phyloP scores from a whole-genome alignment of 2,797 vertebrate species.

The Lepilemur septentrionalis region DNA sequence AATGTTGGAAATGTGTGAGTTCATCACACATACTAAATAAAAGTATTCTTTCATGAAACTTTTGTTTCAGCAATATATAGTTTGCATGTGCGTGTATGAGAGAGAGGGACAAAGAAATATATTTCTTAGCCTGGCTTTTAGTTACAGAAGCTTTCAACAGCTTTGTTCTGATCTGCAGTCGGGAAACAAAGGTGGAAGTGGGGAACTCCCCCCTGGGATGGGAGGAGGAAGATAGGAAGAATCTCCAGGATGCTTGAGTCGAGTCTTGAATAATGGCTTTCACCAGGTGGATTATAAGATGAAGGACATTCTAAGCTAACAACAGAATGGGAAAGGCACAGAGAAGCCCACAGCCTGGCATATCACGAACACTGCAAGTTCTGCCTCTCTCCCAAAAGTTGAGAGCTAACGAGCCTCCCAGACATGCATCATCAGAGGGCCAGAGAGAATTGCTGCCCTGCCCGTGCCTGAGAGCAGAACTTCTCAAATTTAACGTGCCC shows the following conservation, averaged over 20 bases:
- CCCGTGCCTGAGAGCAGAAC: background rate
- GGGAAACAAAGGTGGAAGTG: background rate
- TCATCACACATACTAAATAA: background rate
- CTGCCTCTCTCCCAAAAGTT: background rate
- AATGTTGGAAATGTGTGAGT: background rate
- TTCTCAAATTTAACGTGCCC: background rate
- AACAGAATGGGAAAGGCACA: background rate
- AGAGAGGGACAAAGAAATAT: background rate
- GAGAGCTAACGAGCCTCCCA: background rate
- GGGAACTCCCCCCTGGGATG: background rate
- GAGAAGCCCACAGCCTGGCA: background rate
- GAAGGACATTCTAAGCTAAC: background rate
- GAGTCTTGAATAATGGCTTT: background rate
- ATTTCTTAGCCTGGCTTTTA: background rate
- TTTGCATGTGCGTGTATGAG: background rate
- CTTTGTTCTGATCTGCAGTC: background rate
- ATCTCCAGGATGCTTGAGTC: background rate
- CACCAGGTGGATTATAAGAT: background rate
- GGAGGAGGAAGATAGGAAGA: background rate
- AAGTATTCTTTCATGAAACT: background rate
- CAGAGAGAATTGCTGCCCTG: background rate
- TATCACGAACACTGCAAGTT: background rate
- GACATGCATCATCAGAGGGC: background rate
- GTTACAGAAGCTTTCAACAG: background rate
- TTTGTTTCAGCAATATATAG: background rate